Base-by-base conservation (phyloP, 2,888 invertebrate species). In the Stegana nigrithorax region DNA sequence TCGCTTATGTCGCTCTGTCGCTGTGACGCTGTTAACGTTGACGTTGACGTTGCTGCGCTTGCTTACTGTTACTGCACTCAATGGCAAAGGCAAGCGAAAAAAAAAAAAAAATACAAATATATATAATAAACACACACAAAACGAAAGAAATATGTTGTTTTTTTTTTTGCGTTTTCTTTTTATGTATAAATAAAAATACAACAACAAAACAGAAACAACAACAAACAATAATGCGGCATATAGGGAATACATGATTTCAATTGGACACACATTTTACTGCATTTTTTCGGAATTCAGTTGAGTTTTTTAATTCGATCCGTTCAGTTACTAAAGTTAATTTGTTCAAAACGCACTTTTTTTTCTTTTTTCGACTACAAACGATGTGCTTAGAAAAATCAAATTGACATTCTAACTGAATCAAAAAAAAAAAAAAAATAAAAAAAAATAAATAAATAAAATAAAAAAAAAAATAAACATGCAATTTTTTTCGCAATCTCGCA, bases 281-380 rank as follows among this genome's bases (percentile, higher is more conserved):
- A 81, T 75, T 84, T 83, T 84, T 83, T 82, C 76, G 78, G 81
- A 83, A 81, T 83, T 84, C 84, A 85, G 84, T 85, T 84, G 84
- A 84, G 83, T 84, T 84, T 85, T 83, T 84, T 84, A 82, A 83
- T 84, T 84, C 84, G 84, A 81, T 83, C 84, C 80, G 83, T 81
- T 82, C 78, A 81, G 79, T 79, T 72, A 81, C 79, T 81, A 80
- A 80, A 82, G 81, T 81, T 82, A 80, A 74, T 82, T 78, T 78
- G 76, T 70, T 68, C 70, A 67, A 79, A 76, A 81, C 78, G 81
- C 78, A 75, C 79, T 79, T 73, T 56, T 59, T 32, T 6, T n/a
- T 8, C n/a, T 8, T 39, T 39, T 39, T n/a, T 36, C 14, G 4
- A 14, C 36, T 36, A 36, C 10, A 5, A 36, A 4, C 14, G 14